phyloP scores from a whole-genome alignment of 2,888 invertebrate genomes.

The Agrochola macilenta region DNA sequence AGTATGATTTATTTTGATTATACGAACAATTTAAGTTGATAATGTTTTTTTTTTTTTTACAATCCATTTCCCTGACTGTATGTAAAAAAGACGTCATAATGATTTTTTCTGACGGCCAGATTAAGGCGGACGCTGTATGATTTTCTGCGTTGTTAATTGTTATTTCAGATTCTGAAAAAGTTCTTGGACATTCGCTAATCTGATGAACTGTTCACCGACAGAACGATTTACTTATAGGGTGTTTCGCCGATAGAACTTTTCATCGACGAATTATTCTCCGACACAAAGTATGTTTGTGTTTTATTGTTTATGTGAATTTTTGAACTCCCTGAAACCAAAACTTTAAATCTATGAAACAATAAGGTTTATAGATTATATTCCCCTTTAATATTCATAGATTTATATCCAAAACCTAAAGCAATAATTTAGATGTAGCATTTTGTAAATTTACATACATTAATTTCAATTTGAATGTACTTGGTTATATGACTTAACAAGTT shows the following conservation, averaged over 20 bases:
- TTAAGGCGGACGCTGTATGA: not conserved
- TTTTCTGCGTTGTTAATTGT: not conserved
- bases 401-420: no score
- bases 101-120: not conserved
- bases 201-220: not conserved
- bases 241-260: not conserved
- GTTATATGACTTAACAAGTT: no score
- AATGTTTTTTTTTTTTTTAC: not conserved
- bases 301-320: not conserved
- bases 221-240: not conserved
- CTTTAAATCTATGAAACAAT: no score
- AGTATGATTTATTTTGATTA: not conserved
- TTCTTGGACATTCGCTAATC: not conserved
- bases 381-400: no score
- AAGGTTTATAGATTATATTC: no score
- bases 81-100: not conserved
- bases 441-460: no score
- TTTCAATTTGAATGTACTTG: no score
- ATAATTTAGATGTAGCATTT: no score
- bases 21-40: not conserved
- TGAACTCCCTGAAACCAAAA: not conserved
- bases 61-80: not conserved
- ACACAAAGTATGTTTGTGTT: no score
- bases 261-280: not conserved
- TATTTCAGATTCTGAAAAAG: not conserved